Conservation (phyloP, 1,140 invertebrate genomes). For the Bombus confusus region DNA sequence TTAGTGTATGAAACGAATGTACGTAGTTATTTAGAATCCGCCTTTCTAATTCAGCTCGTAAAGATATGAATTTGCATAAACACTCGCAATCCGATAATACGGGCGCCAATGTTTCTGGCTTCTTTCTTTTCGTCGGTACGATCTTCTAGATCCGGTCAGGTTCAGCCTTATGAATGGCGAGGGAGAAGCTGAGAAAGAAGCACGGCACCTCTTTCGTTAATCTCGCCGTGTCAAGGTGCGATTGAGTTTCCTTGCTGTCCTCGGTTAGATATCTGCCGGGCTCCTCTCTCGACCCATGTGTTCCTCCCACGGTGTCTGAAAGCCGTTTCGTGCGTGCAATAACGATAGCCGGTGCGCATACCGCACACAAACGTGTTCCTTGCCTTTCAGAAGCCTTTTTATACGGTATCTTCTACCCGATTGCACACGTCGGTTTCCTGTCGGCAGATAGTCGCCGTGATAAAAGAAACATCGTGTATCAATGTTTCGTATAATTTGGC, state of each 20-base stretch:
- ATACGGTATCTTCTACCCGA: not conserved
- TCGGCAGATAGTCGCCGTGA: not conserved
- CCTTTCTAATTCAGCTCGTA: too few species aligned
- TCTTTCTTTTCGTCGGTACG: not conserved
- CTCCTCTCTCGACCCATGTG: not conserved
- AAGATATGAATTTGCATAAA: too few species aligned
- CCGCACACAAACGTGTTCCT: not conserved
- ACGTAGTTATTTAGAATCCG: too few species aligned
- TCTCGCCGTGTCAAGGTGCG: conserved; percentile 7
- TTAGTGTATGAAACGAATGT: too few species aligned
- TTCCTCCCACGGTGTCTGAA: conserved; percentile 26
- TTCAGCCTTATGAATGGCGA: conserved; percentile 9
- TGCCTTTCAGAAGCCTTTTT: conserved; percentile 13
- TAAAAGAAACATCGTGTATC: conserved; percentile 12
- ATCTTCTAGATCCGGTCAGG: not conserved
- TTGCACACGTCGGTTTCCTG: conserved; percentile 2
- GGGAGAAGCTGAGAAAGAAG: not conserved
- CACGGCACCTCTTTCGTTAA: conserved; percentile 8
- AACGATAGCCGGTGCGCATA: conserved; percentile 7
- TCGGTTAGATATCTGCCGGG: conserved; percentile 1
- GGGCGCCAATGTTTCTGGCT: not conserved
- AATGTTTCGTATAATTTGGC: not conserved
- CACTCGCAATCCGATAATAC: not conserved
- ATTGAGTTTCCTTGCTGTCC: conserved; percentile 25
- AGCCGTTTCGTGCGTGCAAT: conserved; percentile 18